phyloP scores from a whole-genome alignment of 2,797 vertebrate species.

The Thripadectes ignobilis region DNA sequence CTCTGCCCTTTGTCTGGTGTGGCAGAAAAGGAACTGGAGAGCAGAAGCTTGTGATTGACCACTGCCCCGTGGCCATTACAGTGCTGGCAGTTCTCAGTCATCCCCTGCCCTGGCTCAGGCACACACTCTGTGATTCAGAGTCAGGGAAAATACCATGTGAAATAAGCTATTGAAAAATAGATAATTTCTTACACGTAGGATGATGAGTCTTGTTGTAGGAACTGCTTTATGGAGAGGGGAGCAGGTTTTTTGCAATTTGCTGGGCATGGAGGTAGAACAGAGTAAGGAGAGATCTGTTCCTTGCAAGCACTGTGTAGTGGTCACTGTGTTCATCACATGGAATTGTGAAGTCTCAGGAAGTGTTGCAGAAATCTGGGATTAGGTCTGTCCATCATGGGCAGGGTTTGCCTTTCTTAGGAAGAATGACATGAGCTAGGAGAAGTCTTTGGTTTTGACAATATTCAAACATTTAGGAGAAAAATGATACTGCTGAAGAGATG shows the following conservation, averaged over 20 bases:
- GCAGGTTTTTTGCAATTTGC: not conserved
- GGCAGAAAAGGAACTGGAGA: conserved; percentile 24
- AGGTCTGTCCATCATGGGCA: not conserved
- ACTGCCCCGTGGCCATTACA: not conserved
- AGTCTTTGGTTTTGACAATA: not conserved
- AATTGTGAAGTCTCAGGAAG: not conserved
- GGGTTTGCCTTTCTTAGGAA: not conserved
- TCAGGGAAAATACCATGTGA: not conserved
- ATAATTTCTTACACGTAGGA: accelerated
- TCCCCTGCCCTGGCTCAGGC: not conserved
- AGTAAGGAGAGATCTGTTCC: not conserved
- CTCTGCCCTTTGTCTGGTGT: not conserved
- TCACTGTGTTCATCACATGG: not conserved
- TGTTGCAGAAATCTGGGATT: not conserved
- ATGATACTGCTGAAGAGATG: not conserved
- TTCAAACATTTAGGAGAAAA: not conserved
- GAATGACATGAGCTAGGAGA: not conserved
- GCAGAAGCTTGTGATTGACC: not conserved
- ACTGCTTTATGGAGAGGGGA: not conserved
- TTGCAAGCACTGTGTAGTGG: not conserved
- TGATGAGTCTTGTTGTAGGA: accelerated
- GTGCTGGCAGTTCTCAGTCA: not conserved
- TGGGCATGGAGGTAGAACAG: not conserved
- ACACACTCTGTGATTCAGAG: not conserved
- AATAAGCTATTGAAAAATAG: not conserved